phyloP scores from a whole-genome alignment of 2,113 vertebrate species.

The Acanthochromis polyacanthus region DNA sequence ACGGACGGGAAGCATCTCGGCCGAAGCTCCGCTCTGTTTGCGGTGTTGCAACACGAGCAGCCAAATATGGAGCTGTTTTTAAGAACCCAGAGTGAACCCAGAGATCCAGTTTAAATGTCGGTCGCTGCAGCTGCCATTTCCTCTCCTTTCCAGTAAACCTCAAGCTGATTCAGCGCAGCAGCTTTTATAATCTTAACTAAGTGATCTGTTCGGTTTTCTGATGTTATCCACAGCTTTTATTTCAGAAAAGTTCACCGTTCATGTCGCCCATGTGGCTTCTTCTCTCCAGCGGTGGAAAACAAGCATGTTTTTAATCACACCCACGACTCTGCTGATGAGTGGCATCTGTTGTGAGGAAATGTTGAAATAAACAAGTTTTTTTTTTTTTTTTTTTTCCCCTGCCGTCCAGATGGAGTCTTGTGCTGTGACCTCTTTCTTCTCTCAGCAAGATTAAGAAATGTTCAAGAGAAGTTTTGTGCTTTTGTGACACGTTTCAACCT shows the following conservation, averaged over 20 bases:
- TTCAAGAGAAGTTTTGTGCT: not conserved
- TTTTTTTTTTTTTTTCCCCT: not conserved
- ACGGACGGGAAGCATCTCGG: not conserved
- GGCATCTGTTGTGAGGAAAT: constrained; percentile 31
- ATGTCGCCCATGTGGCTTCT: not conserved
- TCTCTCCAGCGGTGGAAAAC: not conserved
- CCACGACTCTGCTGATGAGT: constrained; percentile 2
- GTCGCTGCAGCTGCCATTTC: too few relatives aligned
- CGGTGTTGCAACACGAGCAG: constrained; percentile 49
- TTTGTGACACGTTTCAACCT: too few relatives aligned
- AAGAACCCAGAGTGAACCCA: not conserved
- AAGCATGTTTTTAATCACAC: constrained; percentile 38
- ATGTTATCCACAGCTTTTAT: not conserved
- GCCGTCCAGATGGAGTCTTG: not conserved
- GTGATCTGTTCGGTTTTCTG: not conserved
- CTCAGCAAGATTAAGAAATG: not conserved
- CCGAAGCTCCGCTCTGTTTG: constrained; percentile 4
- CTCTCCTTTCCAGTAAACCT: too few relatives aligned
- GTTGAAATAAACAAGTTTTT: not conserved
- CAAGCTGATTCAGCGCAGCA: too few relatives aligned
- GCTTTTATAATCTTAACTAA: too few relatives aligned
- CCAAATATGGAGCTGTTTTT: constrained; percentile 60
- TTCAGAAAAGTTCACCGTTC: not conserved
- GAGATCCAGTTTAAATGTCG: not conserved
- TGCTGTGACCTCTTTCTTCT: not conserved